Evolutionary conservation across 1,140 invertebrate species (phyloP), one percentile per base, ranked within the genome.

Genomic region (Panagrolaimus sp.): DNA sequence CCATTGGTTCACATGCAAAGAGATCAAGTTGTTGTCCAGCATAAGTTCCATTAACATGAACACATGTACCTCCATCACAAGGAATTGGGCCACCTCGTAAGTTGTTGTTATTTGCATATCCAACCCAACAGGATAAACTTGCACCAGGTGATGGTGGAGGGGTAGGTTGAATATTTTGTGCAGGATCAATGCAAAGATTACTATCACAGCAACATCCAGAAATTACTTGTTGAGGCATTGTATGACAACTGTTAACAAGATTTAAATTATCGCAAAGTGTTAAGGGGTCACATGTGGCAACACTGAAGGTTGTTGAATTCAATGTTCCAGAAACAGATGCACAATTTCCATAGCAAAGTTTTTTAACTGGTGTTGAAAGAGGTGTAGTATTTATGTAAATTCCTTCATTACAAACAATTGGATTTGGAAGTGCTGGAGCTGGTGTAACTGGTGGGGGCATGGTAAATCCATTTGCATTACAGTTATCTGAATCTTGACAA

Each of bases 181-280:
- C 8, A 12, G 52, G 52, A 21, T 58, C 52, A 21, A 58, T 58
- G 17, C 52, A 58, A 5, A 58, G 12, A 28, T 58, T 58, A 5
- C 21, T 26, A 58, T 58, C 17, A 21, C 52, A 58, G 17, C 52
- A 58, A 26, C 52, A 58, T 0, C 52, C 52, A 10, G 52, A 58
- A 1, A 58, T 5, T 12, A 21, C 52, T 4, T 21, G 21, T 21
- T 58, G 21, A 14, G 52, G 7, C n/a, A 58, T 12, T 10, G 21
- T 58, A 14, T 58, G 52, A 28, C 52, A 58, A 8, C 52, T 58
- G 17, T 58, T 58, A 12, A 58, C 52, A 21, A 58, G 21, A n/a
- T 58, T n/a, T 12, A 58, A n/a, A 58, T 58, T 28, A 12, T 58
- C 28, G n/a, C n/a, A 58, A 26, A 58, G 21, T n/a, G n/a, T n/a